These are phyloP conservation scores for Galendromus occidentalis DNA, from an alignment of 1,140 invertebrate species.

Conservation along the genomic window DNA sequence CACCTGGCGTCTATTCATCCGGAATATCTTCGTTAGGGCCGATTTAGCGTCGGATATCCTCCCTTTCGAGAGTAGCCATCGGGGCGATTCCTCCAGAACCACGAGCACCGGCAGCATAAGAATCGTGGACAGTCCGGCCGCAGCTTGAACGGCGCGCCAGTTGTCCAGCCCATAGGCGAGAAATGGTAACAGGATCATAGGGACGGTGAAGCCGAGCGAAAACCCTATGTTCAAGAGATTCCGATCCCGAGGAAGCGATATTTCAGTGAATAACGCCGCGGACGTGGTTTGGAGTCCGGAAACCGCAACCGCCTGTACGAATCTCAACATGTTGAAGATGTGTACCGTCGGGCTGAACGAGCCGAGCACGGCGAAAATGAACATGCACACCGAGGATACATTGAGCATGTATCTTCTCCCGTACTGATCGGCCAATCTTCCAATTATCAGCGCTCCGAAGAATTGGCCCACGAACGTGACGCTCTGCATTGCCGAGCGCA, in stretches of 20 bases:
- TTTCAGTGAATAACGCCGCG: not conserved
- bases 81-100: not conserved
- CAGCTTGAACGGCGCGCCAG: not conserved
- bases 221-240: not conserved
- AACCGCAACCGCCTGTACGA: not conserved
- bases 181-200: not conserved
- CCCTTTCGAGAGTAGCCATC: not conserved
- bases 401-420: not conserved
- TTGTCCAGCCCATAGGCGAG: not conserved
- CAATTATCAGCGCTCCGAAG: not conserved
- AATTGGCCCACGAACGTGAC: not conserved
- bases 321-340: not conserved
- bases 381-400: not conserved
- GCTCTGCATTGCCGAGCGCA: slow-evolving; percentile 10
- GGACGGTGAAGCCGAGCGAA: not conserved
- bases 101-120: not conserved
- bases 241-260: not conserved
- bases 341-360: not conserved
- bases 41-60: not conserved
- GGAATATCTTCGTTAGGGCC: not conserved
- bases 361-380: not conserved
- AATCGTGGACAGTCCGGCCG: not conserved
- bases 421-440: not conserved
- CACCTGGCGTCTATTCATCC: not conserved
- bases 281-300: not conserved